Percentiles rank a stretch among this genome's conserved stretches.
These are phyloP conservation scores for Molossus molossus DNA, from an alignment of 2,797 vertebrate genomes.

Conservation along the genomic window DNA sequence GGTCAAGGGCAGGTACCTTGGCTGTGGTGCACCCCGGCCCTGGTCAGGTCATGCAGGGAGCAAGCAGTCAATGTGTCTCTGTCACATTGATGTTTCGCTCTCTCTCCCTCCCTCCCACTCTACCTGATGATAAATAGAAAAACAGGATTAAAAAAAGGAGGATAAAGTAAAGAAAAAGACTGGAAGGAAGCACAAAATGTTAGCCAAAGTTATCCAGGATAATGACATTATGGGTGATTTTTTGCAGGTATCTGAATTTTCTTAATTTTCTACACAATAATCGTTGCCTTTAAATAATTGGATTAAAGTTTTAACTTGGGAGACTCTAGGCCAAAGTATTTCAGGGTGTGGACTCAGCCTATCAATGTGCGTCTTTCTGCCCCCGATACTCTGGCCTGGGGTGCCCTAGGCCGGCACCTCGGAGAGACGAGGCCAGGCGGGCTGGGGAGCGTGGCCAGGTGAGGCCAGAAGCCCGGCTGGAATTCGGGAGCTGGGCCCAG, in stretches of 20 bases:
- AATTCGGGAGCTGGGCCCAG: no score
- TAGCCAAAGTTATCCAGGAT: not conserved
- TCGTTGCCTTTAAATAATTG: not conserved
- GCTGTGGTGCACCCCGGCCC: no score
- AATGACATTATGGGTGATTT: not conserved
- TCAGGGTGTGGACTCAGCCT: not conserved
- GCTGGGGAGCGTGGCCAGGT: not conserved
- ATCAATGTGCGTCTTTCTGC: not conserved
- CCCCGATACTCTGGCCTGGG: not conserved
- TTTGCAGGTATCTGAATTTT: not conserved
- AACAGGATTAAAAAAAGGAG: no score
- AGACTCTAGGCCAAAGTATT: not conserved
- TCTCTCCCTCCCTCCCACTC: no score
- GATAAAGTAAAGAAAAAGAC: not conserved
- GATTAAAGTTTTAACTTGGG: not conserved
- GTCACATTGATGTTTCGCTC: no score
- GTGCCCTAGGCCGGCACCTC: no score
- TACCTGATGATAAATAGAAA: no score
- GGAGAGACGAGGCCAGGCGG: no score
- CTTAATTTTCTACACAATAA: not conserved
- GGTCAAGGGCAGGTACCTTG: no score
- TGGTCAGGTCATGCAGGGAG: no score
- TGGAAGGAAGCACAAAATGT: slow-evolving; percentile 23
- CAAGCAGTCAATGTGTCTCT: no score
- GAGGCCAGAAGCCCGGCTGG: not conserved